A percentile compares a stretch with the other conserved stretches of the same genome.
phyloP scores from a whole-genome alignment of 1,140 invertebrate species.

The Zaprionus tsacasi region DNA sequence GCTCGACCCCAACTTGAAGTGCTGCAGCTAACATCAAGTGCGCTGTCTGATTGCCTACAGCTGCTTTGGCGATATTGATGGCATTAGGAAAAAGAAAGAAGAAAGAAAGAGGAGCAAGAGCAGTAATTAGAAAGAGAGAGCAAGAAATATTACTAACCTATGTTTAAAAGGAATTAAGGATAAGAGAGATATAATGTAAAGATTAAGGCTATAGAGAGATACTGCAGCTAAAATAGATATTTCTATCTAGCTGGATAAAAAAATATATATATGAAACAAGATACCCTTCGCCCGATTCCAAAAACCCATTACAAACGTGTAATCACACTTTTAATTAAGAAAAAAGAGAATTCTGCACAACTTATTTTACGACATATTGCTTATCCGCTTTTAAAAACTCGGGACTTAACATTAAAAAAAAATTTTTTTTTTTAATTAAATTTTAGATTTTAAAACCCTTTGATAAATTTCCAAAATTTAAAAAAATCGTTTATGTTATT shows the following conservation, averaged over 20 bases:
- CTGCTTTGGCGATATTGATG: constrained; percentile 1
- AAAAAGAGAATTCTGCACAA: no score
- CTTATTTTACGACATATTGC: no score
- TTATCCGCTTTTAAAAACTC: no score
- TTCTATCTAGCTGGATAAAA: background rate
- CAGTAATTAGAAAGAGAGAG: background rate
- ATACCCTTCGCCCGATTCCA: no score
- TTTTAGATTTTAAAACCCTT: no score
- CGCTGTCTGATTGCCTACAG: constrained; percentile 20
- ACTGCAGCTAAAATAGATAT: background rate
- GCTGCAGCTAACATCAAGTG: background rate
- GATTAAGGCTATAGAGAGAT: background rate
- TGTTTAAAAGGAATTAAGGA: background rate
- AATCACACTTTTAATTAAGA: no score
- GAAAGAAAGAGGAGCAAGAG: background rate
- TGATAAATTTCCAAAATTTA: no score
- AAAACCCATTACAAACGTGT: no score
- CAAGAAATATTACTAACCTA: background rate
- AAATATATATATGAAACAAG: background rate
- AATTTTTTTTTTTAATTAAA: no score
- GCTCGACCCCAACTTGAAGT: background rate
- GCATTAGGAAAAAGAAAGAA: background rate
- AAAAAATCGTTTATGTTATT: no score
- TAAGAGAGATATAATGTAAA: background rate
- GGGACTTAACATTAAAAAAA: no score